Evolutionary conservation across 2,797 vertebrate genomes (phyloP), one percentile per base, ranked within the genome.

Genomic region (Echeneis naucrates): DNA sequence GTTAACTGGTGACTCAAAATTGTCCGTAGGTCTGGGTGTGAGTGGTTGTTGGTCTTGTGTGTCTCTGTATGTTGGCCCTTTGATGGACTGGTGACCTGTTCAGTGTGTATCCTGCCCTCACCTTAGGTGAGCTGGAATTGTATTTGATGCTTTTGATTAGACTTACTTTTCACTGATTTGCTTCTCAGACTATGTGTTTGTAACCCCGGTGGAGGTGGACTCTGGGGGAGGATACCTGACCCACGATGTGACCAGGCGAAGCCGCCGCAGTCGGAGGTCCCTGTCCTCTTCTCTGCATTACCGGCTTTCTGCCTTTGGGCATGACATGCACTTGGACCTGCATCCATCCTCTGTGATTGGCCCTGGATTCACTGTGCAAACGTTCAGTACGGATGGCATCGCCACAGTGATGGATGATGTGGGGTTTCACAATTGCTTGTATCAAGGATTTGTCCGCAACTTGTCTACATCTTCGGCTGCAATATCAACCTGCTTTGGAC

Each of bases 381-480:
- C 92, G 24, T 87, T 99, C 0, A 92, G 95, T 69, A 89, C 90
- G 56, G 92, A 95, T 27, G 96, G 96, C 85, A 85, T 96, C 80
- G 74, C 92, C 70, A 88, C 93, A 32, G 82, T 93, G 73, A 88
- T 79, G 74, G 90, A 72, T 40, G 93, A 95, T 14, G 89, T 81
- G 4, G 83, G 17, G 2, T 75, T 96, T 75, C 94, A 90, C 61
- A 87, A 83, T 83, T 99, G 98, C 88, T 94, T 98, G 86, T 99
- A 98, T 94, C 98, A 98, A 93, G 98, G 98, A 94, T 95, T 95
- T 91, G 95, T 99, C 91, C 95, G 95, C 55, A 96, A 98, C 64
- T 89, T 95, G 90, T 95, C 94, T 35, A 89, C 92, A 52, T 99
- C 97, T 55, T 96, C 95, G 0, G 97, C 96, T 45, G 98, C 98